These are phyloP conservation scores for Eucidaris tribuloides DNA, from an alignment of 35 echinoderm and acorn worm species.

Conservation along the genomic window DNA sequence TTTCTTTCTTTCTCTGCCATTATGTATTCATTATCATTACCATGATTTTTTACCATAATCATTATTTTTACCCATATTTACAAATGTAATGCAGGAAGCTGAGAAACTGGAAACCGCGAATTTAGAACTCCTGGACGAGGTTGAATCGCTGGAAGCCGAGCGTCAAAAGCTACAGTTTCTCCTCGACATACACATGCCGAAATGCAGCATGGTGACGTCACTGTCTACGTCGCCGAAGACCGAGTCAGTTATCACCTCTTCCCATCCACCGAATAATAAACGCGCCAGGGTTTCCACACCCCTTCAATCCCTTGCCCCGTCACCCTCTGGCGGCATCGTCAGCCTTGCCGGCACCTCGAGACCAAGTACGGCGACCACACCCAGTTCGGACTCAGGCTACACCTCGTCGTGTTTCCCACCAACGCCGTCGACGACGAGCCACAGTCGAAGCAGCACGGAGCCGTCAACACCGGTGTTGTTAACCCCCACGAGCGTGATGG, in stretches of 20 bases:
- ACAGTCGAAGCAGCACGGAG: slow-evolving; percentile 1
- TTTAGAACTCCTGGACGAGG: slow-evolving; percentile 13
- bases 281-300: not conserved
- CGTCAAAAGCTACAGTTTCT: slow-evolving; percentile 4
- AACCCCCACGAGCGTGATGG: not conserved
- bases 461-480: not conserved
- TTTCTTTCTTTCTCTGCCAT: no score
- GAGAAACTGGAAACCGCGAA: slow-evolving; percentile 21
- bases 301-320: not conserved
- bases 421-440: slow-evolving; percentile 1
- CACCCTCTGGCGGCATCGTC: not conserved
- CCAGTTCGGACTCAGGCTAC: not conserved
- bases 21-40: no score
- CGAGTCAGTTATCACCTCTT: not conserved
- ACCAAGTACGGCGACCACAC: not conserved
- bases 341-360: not conserved
- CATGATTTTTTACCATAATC: no score
- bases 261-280: not conserved
- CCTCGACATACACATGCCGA: slow-evolving; percentile 29
- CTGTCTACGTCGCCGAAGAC: not conserved
- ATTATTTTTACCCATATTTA: no score
- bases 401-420: not conserved
- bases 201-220: slow-evolving; percentile 1
- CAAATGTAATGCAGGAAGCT: slow-evolving; percentile 28
- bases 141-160: slow-evolving; percentile 25